Percentiles rank a stretch among this genome's conserved stretches.
Evolutionary conservation across 2,888 invertebrate species (phyloP).

Genomic region (Heliconius aoede): DNA sequence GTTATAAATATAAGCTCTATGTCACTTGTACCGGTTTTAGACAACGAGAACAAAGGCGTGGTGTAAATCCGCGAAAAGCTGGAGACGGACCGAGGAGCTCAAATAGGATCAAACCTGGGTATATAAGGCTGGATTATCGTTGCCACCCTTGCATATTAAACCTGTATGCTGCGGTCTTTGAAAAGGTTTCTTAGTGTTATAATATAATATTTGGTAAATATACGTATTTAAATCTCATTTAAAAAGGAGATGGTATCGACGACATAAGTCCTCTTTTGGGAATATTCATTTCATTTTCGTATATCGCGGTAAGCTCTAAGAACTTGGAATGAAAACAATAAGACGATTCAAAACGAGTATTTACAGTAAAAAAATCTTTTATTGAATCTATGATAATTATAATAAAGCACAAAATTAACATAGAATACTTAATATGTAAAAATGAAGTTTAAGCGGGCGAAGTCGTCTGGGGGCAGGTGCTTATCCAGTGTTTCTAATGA

Average conservation of each 20-base stretch:
- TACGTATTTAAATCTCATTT: not conserved
- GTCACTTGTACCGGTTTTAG: conserved; percentile 41
- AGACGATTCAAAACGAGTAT: too few species aligned
- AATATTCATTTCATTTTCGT: too few species aligned
- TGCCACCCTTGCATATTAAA: conserved; percentile 74
- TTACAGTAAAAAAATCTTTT: too few species aligned
- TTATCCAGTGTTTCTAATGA: too few species aligned
- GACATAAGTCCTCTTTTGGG: not conserved
- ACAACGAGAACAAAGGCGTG: conserved; percentile 47
- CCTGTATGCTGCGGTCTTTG: conserved; percentile 57
- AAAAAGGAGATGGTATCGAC: not conserved
- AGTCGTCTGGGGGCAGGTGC: too few species aligned
- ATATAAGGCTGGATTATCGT: conserved; percentile 69
- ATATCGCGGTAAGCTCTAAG: too few species aligned
- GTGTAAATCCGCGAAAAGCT: conserved; percentile 60
- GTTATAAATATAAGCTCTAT: conserved; percentile 39
- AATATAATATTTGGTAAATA: conserved; percentile 46
- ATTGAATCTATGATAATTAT: too few species aligned
- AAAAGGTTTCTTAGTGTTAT: conserved; percentile 66
- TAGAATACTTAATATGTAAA: too few species aligned
- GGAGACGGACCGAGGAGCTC: conserved; percentile 61
- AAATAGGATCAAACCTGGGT: conserved; percentile 73
- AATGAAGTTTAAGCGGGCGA: too few species aligned
- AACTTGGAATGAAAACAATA: too few species aligned
- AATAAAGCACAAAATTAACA: too few species aligned